Conservation (phyloP, 1,140 invertebrate genomes). For the Bathynomus jamesi region DNA sequence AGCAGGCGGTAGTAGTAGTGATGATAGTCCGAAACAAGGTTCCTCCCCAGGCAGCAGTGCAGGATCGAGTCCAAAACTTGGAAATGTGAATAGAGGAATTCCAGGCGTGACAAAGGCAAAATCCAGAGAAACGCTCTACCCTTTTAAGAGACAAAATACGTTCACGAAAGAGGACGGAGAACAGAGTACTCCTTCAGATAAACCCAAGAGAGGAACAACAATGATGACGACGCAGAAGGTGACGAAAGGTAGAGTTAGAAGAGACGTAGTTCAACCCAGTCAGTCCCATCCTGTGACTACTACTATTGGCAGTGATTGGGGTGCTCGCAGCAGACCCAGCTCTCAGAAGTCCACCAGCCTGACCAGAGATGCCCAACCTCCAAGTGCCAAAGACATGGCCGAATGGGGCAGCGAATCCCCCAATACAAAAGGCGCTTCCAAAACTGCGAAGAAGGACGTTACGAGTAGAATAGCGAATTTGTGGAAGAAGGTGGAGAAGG, state of each 20-base stretch:
- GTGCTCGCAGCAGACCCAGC: background rate
- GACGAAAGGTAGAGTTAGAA: slow-evolving; percentile 33
- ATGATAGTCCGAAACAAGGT: slow-evolving; percentile 25
- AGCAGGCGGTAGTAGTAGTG: slow-evolving; percentile 28
- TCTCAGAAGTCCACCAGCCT: slow-evolving; percentile 30
- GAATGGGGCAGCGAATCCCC: slow-evolving; percentile 44
- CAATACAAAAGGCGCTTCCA: slow-evolving; percentile 34
- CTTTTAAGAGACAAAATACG: slow-evolving; percentile 68
- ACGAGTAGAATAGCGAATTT: slow-evolving; percentile 79
- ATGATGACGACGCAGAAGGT: slow-evolving; percentile 27
- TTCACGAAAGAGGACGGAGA: slow-evolving; percentile 69
- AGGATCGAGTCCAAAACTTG: slow-evolving; percentile 26
- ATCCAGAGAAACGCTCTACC: slow-evolving; percentile 23
- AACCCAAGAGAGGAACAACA: slow-evolving; percentile 36
- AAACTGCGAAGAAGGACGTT: slow-evolving; percentile 54
- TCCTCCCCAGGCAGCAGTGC: slow-evolving; percentile 36
- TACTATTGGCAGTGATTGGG: slow-evolving; percentile 7
- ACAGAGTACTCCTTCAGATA: slow-evolving; percentile 35
- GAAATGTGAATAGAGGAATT: slow-evolving; percentile 2
- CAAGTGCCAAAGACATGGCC: slow-evolving; percentile 29
- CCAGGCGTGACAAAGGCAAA: slow-evolving; percentile 25
- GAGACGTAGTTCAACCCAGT: slow-evolving; percentile 31
- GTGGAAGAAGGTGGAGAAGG: slow-evolving; percentile 76
- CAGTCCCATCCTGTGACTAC: slow-evolving; percentile 14
- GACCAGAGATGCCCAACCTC: slow-evolving; percentile 31